phyloP scores from a whole-genome alignment of 2,888 invertebrate species.

The Tiphia femorata region DNA sequence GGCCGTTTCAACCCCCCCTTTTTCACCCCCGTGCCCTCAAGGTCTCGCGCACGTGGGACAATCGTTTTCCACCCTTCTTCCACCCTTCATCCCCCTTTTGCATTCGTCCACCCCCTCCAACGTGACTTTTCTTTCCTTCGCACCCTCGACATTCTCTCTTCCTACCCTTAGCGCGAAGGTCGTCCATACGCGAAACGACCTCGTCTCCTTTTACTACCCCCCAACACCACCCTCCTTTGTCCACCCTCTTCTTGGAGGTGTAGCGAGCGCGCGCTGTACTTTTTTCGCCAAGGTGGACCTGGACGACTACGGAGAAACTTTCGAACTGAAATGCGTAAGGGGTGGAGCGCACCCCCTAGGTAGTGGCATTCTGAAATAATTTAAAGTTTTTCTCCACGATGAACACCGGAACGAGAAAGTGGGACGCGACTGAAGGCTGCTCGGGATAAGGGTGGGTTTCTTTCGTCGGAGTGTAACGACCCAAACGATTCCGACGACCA shows the following conservation, averaged over 20 bases:
- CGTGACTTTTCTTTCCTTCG: too few species aligned
- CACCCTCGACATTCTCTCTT: not conserved
- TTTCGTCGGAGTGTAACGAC: constrained; percentile 5
- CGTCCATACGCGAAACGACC: not conserved
- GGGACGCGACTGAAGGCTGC: too few species aligned
- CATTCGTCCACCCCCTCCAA: not conserved
- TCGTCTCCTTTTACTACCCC: not conserved
- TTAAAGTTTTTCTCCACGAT: not conserved
- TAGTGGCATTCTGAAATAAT: not conserved
- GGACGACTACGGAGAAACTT: not conserved
- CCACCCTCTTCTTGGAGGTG: not conserved
- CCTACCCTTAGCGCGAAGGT: not conserved
- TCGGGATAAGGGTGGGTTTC: not conserved
- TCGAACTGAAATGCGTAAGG: not conserved
- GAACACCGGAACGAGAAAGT: not conserved
- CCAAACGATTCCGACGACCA: too few species aligned
- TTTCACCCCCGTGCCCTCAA: too few species aligned
- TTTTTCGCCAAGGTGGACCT: too few species aligned
- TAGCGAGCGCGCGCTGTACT: too few species aligned
- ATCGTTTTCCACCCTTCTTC: constrained; percentile 29
- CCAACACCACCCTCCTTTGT: not conserved
- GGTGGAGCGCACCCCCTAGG: too few species aligned
- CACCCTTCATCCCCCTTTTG: not conserved
- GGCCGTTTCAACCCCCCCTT: too few species aligned
- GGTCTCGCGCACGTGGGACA: constrained; percentile 44